These are phyloP conservation scores for Heloderma charlesbogerti DNA, from an alignment of 2,113 vertebrate species.

Conservation along the genomic window DNA sequence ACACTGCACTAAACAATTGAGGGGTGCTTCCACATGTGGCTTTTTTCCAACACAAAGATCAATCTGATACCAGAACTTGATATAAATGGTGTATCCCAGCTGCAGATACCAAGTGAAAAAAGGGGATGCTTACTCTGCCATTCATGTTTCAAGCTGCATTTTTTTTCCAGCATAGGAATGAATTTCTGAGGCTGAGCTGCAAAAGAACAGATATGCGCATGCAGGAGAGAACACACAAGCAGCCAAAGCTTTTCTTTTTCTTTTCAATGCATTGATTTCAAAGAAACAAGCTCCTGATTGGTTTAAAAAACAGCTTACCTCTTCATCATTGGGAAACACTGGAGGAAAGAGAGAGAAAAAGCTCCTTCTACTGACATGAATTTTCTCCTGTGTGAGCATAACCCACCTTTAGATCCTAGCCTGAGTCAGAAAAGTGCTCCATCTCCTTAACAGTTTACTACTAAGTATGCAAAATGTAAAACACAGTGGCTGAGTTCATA, in stretches of 20 bases:
- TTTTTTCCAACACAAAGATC: neutral
- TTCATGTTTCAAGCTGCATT: neutral
- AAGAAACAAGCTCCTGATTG: neutral
- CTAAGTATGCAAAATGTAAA: neutral
- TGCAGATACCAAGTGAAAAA: neutral
- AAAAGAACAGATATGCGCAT: neutral
- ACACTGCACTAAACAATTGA: neutral
- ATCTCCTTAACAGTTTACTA: neutral
- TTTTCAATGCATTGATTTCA: neutral
- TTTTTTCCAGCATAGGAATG: neutral
- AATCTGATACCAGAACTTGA: neutral
- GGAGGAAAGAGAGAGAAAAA: neutral
- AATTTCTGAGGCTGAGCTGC: neutral
- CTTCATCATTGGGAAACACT: neutral
- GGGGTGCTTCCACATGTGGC: neutral
- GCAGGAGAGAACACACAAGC: neutral
- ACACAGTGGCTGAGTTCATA: neutral
- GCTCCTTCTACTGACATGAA: too few relatives aligned
- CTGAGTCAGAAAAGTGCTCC: neutral
- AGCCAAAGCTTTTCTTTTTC: neutral
- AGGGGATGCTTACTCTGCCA: neutral
- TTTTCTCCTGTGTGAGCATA: neutral
- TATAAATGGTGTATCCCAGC: neutral
- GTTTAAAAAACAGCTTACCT: neutral
- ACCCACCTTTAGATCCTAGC: neutral